Base-by-base conservation (phyloP, 2,113 vertebrate species). In the Numenius arquata region DNA sequence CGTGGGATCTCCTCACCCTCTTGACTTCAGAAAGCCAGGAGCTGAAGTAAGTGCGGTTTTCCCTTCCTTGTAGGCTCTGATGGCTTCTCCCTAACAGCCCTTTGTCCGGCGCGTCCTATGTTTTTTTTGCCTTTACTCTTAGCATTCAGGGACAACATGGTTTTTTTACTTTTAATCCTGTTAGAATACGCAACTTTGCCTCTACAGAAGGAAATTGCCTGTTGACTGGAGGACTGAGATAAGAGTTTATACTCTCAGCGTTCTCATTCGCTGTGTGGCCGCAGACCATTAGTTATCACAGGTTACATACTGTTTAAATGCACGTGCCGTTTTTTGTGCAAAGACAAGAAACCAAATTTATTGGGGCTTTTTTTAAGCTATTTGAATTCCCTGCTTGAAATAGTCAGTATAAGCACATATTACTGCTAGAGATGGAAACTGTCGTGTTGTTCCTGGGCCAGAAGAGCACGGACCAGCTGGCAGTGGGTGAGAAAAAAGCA, bases 1-100 rank as follows among this genome's bases (percentile, higher is more conserved):
- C 98, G 0, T 99, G 99, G 99, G 97, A 98, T 25, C 98, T 99
- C 65, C 98, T 99, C 38, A 93, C 90, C 12, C 97, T 99, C 10
- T 97, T 99, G 45, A 98, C 98, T 55, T 94, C 98, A 11, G 98
- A 99, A 66, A 98, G 95, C 96, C 98, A 97, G 89, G 98, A 99
- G 45, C 97, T 99, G 36, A 97, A 98, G 99, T 99, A 77, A 43
- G 94, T 56, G 61, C 12, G 0, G n/a, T 52, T 40, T 55, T 6
- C 63, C 40, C 58, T 61, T 52, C 30, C 1, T 20, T 36, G 19
- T 16, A 41, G 68, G 29, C 40, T 70, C 68, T 25, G 32, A 17
- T 55, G 58, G 48, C 25, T 41, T 38, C 72, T 52, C 27, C 4
- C 0, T 30, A 55, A 30, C 50, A 65, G 7, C 55, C 34, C 36